These are phyloP conservation scores for Gavia stellata DNA, from an alignment of 2,113 vertebrate genomes.

Conservation along the genomic window DNA sequence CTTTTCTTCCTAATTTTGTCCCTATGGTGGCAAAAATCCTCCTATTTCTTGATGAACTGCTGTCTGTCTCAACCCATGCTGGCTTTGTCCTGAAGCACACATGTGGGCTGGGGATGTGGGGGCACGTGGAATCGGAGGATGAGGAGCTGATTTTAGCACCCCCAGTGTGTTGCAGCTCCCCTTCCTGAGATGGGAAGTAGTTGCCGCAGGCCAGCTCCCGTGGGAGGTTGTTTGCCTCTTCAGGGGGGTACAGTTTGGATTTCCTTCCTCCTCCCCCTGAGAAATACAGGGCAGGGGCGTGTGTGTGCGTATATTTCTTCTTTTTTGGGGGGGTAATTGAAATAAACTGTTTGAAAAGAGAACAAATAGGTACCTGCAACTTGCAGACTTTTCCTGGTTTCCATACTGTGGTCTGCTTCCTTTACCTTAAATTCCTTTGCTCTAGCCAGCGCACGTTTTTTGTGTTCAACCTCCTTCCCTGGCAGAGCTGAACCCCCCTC, in stretches of 20 bases:
- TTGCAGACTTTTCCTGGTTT: neutral
- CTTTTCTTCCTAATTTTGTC: neutral
- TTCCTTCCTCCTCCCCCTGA: neutral
- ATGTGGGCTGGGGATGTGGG: neutral
- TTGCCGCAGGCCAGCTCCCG: accelerated
- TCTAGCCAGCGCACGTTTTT: accelerated
- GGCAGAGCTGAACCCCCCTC: no score
- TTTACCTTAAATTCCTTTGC: accelerated
- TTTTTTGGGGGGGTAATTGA: neutral
- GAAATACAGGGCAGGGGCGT: no score
- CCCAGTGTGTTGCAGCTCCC: neutral
- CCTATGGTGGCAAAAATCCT: neutral
- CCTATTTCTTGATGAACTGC: no score
- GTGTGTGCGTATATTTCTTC: no score
- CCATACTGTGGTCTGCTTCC: neutral
- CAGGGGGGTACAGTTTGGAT: neutral
- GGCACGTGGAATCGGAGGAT: accelerated
- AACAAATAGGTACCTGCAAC: neutral
- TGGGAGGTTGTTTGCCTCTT: neutral
- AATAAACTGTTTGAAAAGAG: neutral
- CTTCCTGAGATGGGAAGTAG: neutral
- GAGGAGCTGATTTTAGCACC: neutral
- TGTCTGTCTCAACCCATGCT: neutral
- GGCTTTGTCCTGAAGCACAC: neutral
- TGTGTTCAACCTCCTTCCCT: neutral